Conservation (phyloP, 2,113 vertebrate species). For the Thermophis baileyi region DNA sequence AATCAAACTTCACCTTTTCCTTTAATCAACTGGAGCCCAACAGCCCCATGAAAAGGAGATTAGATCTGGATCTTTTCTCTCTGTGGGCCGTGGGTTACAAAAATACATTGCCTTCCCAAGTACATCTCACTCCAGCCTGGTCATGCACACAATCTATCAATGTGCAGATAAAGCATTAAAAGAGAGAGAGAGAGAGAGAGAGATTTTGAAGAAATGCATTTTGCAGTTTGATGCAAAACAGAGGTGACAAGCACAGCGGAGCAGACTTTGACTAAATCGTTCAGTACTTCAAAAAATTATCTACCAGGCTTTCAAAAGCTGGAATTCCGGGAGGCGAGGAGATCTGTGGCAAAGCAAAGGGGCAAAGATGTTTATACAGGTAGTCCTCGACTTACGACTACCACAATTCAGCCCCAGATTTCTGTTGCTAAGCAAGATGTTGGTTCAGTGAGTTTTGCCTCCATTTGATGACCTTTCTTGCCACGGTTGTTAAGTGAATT, state of each 20-base stretch:
- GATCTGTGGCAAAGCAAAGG: slow-evolving; percentile 39
- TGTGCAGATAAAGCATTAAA: slow-evolving; percentile 71
- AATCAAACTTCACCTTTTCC: slow-evolving; percentile 37
- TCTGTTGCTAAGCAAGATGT: neutral
- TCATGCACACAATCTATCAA: slow-evolving; percentile 59
- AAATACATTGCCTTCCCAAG: slow-evolving; percentile 21
- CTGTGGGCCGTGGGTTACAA: too few species aligned
- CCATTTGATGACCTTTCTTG: neutral
- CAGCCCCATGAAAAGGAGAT: slow-evolving; percentile 34
- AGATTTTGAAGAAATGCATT: slow-evolving; percentile 69
- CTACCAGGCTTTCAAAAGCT: slow-evolving; percentile 46
- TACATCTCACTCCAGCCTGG: slow-evolving; percentile 47
- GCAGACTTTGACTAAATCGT: slow-evolving; percentile 53
- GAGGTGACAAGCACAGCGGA: slow-evolving; percentile 69
- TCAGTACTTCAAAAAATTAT: slow-evolving; percentile 55
- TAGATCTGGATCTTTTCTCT: slow-evolving; percentile 28
- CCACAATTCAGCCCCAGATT: neutral
- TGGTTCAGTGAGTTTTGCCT: neutral
- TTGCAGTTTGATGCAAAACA: slow-evolving; percentile 63
- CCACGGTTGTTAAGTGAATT: neutral
- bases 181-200: too few species aligned
- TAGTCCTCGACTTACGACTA: neutral
- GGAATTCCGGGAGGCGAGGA: slow-evolving; percentile 28
- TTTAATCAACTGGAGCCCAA: slow-evolving; percentile 11
- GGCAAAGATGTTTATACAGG: neutral